Conservation (phyloP, 1,140 invertebrate genomes). For the Yoshiicerus persimilis region DNA sequence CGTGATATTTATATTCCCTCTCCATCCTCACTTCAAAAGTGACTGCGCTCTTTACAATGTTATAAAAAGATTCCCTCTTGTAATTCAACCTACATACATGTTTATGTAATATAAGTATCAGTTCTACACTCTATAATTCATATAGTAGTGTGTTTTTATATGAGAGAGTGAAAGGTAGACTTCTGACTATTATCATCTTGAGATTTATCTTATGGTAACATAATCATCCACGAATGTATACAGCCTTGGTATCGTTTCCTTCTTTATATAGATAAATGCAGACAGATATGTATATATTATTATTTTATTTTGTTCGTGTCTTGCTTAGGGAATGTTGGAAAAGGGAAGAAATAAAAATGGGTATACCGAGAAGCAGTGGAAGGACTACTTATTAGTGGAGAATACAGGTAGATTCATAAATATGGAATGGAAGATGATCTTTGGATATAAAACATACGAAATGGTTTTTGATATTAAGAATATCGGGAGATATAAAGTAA, state of each 20-base stretch:
- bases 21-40: neutral
- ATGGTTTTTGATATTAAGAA: neutral
- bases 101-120: no score
- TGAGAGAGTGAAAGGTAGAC: neutral
- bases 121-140: no score
- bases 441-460: no score
- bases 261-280: no score
- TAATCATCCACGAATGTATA: neutral
- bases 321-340: neutral
- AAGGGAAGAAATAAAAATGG: neutral
- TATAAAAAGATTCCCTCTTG: neutral
- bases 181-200: neutral
- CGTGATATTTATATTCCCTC: neutral
- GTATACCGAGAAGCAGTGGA: neutral
- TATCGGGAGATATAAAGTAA: neutral
- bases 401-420: no score
- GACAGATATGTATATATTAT: no score
- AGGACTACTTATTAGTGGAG: neutral
- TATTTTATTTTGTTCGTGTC: neutral
- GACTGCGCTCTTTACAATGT: neutral
- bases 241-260: neutral
- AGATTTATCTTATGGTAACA: neutral
- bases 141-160: no score
- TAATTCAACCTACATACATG: neutral
- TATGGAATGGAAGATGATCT: no score